These are phyloP conservation scores for Phocoena sinus DNA, from an alignment of 2,113 vertebrate genomes.

Conservation along the genomic window DNA sequence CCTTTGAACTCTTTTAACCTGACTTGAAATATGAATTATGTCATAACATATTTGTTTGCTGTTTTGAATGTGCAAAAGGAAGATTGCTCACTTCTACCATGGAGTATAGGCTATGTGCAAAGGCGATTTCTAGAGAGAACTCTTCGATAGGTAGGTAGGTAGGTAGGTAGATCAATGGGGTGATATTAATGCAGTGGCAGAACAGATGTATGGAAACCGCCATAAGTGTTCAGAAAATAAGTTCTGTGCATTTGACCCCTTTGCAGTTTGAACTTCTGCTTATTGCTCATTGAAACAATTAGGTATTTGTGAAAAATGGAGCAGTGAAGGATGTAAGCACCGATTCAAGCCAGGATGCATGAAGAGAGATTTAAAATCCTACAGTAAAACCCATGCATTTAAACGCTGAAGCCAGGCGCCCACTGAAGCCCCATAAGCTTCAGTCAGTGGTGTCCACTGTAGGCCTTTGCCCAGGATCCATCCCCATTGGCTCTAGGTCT, in stretches of 20 bases:
- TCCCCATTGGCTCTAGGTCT: not conserved
- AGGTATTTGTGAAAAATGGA: not conserved
- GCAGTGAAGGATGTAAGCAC: not conserved
- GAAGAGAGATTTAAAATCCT: not conserved
- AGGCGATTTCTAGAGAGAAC: not conserved
- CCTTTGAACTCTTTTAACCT: not conserved
- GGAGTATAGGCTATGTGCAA: not conserved
- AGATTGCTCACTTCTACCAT: not conserved
- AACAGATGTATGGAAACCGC: not conserved
- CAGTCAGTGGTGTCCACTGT: rapidly evolving
- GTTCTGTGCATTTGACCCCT: not conserved
- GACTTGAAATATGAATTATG: not conserved
- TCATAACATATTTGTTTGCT: not conserved
- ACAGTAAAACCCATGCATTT: not conserved
- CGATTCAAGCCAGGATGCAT: not conserved
- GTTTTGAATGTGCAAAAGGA: not conserved
- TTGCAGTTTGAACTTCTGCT: not conserved
- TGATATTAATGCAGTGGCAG: not conserved
- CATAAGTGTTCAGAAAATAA: not conserved
- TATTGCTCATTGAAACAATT: not conserved
- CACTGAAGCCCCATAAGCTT: not conserved
- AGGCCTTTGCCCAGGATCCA: not conserved
- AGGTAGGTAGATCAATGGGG: not conserved
- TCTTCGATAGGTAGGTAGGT: not conserved
- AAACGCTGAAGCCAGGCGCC: not conserved